These are phyloP conservation scores for Emydura subglobosa DNA, from an alignment of 2,113 vertebrate species.

Conservation along the genomic window DNA sequence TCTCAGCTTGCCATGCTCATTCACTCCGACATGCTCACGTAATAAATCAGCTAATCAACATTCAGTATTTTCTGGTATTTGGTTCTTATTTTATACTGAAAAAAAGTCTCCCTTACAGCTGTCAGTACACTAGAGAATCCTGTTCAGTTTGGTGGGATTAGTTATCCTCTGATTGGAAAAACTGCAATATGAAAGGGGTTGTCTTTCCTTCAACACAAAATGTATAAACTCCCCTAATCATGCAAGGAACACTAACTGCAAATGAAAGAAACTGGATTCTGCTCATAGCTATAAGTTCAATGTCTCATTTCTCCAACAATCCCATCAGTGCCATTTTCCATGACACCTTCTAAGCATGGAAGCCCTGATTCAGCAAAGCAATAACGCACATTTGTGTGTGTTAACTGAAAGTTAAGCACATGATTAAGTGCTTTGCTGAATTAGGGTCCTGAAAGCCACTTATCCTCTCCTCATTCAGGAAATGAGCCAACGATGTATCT, in stretches of 20 bases:
- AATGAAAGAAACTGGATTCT: neutral
- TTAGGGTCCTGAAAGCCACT: neutral
- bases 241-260: neutral
- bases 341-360: neutral
- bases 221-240: neutral
- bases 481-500: neutral
- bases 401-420: neutral
- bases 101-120: neutral
- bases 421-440: neutral
- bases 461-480: neutral
- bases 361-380: neutral
- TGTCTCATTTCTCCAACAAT: neutral
- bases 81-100: fast-evolving
- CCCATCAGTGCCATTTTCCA: neutral
- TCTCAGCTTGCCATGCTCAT: neutral
- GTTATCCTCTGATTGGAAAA: neutral
- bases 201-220: neutral
- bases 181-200: neutral
- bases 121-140: neutral
- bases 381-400: neutral
- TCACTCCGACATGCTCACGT: neutral
- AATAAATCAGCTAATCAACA: neutral
- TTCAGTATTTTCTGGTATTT: neutral
- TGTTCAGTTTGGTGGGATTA: neutral
- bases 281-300: neutral